Evolutionary conservation across 1,140 invertebrate species (phyloP), one percentile per base, ranked within the genome.

Genomic region (Periplaneta americana): DNA sequence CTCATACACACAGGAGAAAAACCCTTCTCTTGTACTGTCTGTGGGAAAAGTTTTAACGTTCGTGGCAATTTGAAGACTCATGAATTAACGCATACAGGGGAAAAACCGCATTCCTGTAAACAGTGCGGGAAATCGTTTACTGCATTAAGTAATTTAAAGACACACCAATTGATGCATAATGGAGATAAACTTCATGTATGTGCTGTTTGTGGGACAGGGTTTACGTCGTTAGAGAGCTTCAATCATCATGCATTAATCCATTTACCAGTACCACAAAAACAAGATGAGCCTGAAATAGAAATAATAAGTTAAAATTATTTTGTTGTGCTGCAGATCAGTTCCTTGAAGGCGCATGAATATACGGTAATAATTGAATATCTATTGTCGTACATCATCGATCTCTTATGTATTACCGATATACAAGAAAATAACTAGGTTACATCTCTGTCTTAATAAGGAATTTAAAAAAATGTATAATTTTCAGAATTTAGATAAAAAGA

Each of bases 61-160:
- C 48, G 48, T 28, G 48, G 48, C 6, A 66, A 66, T 66, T 76
- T 83, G 28, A 81, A 77, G 32, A 79, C 79, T n/a, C 83, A 84
- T 34, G 80, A 78, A 10, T 57, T 81, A 33, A 84, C 83, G 32
- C 83, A 84, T 81, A 81, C 81, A 18, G 83, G 81, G 18, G 82
- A 83, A 36, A 66, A 81, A n/a, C 83, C 82, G 31, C 80, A 81
- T 74, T 36, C 81, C 22, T 84, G 83, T 76, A 79, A 39, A 35
- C 74, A 78, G 17, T 84, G 83, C 74, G 83, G 80, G 15, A 84
- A 81, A 79, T 74, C 81, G 17, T 84, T 84, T 22, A 35, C 74
- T 13, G 33, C 34, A 1, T 34, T 36, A n/a, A 37, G 35, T 32
- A 33, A 74, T 28, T 22, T 75, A 10, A 34, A 37, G 13, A 39